Evolutionary conservation across 1,140 invertebrate species (phyloP).

Genomic region (Dermatophagoides farinae): DNA sequence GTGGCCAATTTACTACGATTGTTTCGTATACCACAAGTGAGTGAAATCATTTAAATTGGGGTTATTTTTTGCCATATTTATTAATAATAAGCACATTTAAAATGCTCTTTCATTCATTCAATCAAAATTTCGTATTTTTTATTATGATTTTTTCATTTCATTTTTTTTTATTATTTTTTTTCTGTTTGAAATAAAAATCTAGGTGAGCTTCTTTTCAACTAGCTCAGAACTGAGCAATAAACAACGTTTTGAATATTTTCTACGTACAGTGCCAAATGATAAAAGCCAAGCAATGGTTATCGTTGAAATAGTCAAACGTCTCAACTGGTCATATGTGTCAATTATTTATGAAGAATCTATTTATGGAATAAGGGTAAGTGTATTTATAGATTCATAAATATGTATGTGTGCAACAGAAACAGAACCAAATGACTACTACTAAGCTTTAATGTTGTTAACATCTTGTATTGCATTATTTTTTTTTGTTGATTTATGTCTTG

Average conservation of each 20-base stretch:
- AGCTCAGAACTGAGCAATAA: slow-evolving; percentile 84
- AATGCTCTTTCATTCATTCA: not conserved
- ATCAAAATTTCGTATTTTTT: not conserved
- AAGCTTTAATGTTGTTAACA: too few relatives aligned
- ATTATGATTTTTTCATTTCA: not conserved
- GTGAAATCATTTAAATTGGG: slow-evolving; percentile 1
- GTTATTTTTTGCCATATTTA: too few relatives aligned
- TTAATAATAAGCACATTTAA: too few relatives aligned
- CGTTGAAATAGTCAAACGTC: slow-evolving; percentile 67
- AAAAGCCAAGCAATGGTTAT: slow-evolving; percentile 83
- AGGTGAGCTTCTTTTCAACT: slow-evolving; percentile 91
- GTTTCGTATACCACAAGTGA: slow-evolving; percentile 84
- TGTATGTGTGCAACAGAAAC: too few relatives aligned
- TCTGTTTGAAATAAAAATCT: slow-evolving; percentile 18
- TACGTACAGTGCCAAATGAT: slow-evolving; percentile 81
- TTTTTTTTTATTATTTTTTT: not conserved
- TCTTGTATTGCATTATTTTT: too few relatives aligned
- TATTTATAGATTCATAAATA: not conserved
- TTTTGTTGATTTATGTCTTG: too few relatives aligned
- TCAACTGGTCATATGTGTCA: slow-evolving; percentile 82
- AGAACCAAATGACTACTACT: too few relatives aligned
- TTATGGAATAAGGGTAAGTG: slow-evolving; percentile 71
- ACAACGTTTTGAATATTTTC: slow-evolving; percentile 83
- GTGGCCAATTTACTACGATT: slow-evolving; percentile 79
- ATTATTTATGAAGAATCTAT: slow-evolving; percentile 91